Evolutionary conservation across 2,113 vertebrate species (phyloP), one percentile per base, ranked within the genome.

Genomic region (Nothobranchius furzeri): DNA sequence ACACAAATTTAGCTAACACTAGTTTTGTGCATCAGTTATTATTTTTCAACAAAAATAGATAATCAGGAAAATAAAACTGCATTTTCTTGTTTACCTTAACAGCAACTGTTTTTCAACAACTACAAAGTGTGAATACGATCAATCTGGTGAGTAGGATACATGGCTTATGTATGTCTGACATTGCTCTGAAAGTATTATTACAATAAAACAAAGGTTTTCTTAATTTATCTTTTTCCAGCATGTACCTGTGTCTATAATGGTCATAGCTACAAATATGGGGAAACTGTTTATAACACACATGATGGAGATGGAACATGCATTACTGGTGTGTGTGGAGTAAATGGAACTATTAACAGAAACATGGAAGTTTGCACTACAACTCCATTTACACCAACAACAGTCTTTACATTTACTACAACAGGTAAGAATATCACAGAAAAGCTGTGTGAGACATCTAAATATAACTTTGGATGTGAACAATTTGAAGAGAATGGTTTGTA

Each of bases 241-340:
- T 97, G 96, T 6, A 4, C 55, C 53, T 97, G 96, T 72, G 43
- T 2, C 65, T 95, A 95, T 3, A 70, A 84, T 0, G 93, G 91
- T 0, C 60, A 3, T 17, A 79, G 0, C 6, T 95, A 92, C 77
- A 56, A 55, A 0, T 88, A 90, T 0, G 83, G 84, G 0, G 87
- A 91, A 0, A 70, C 68, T 45, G 81, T 96, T 58, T 96, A 96
- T 78, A 40, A 88, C 14, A 96, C 93, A 0, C 84, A 92, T 0
- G 95, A 96, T 3, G 95, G 95, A 45, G 84, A 72, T 4, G 94
- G 93, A 17, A 84, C 77, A 8, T 97, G 96, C 67, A 87, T 96
- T 9, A 86, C 60, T 0, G 95, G 93, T 69, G 46, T 0, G 53
- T 96, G 96, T 59, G 77, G 79, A 43, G 49, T 70, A 60, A 89